Base-by-base conservation (phyloP, 1,140 invertebrate species). In the Pseudomyrmex gracilis region DNA sequence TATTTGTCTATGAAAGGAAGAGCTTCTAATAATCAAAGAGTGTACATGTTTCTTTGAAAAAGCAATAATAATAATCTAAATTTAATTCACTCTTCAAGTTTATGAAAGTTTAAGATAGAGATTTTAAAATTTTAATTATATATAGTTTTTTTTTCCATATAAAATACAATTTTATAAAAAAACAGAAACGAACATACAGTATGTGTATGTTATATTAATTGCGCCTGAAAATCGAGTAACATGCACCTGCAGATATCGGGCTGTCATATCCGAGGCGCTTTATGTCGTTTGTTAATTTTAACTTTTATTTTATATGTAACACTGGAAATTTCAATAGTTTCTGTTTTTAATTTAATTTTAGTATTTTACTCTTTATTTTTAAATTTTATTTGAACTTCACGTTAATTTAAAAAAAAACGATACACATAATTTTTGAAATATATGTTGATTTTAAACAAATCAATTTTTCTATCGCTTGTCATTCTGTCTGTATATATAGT, bases 191-290 rank as follows among this genome's bases (percentile, higher is more conserved):
- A 73, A 45, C 13, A 58, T 7, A 22, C 17, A 7, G 34, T 34
- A 34, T 5, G 7, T 34, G 34, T 34, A 34, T 34, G 34, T 34
- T 5, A 34, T 7, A 8, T 63, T 20, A 34, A 47, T 60, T 2
- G 57, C 55, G 45, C 45, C 34, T 64, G 22, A 13, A 17, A n/a
- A 1, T 73, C 17, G 34, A 63, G 17, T 74, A 24, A 43, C 17
- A 24, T 34, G 58, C 73, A 8, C 4, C 45, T n/a, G 2, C 17
- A 76, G n/a, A 58, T 20, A 47, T 74, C 15, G 57, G n/a, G 70
- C 22, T 51, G 49, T 10, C 47, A 63, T 51, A 3, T 15, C 15
- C 12, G 15, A 76, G 22, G n/a, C n/a, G 45, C 1, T 22, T 20
- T 53, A 3, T n/a, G 13, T 47, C 7, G 5, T 73, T 60, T 60